These are phyloP conservation scores for Drosophila quasianomalipes DNA, from an alignment of 2,888 invertebrate species.

Conservation along the genomic window DNA sequence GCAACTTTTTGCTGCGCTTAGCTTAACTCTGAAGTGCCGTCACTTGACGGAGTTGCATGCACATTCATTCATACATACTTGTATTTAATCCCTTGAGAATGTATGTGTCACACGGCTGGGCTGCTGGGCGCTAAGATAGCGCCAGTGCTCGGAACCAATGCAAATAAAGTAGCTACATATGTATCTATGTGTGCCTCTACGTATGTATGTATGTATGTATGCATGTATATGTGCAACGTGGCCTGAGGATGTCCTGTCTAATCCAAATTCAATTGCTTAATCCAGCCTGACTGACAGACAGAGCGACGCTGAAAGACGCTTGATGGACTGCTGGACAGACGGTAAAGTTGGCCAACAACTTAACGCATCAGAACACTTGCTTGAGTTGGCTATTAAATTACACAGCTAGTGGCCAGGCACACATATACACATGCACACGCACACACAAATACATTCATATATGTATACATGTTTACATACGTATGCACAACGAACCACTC, in stretches of 20 bases:
- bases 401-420: constrained; percentile 1
- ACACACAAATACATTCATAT: constrained; percentile 15
- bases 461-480: background rate
- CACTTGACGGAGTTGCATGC: constrained; percentile 2
- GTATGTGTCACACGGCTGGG: constrained; percentile 32
- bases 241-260: constrained; percentile 23
- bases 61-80: background rate
- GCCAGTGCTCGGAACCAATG: constrained; percentile 25
- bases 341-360: constrained; percentile 26
- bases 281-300: constrained; percentile 61
- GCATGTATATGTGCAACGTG: background rate
- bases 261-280: constrained; percentile 75
- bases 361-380: constrained; percentile 61
- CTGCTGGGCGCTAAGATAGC: constrained; percentile 28
- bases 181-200: background rate
- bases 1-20: background rate
- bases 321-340: constrained; percentile 23
- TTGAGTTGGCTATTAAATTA: constrained; percentile 61
- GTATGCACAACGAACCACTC: constrained; percentile 20
- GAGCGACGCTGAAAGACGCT: constrained; percentile 57
- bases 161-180: constrained; percentile 32
- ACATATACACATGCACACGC: constrained; percentile 16
- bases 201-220: background rate
- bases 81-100: constrained; percentile 36
- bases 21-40: constrained; percentile 1